These are phyloP conservation scores for Leucophenga maculata DNA, from an alignment of 2,888 invertebrate species.

Conservation along the genomic window DNA sequence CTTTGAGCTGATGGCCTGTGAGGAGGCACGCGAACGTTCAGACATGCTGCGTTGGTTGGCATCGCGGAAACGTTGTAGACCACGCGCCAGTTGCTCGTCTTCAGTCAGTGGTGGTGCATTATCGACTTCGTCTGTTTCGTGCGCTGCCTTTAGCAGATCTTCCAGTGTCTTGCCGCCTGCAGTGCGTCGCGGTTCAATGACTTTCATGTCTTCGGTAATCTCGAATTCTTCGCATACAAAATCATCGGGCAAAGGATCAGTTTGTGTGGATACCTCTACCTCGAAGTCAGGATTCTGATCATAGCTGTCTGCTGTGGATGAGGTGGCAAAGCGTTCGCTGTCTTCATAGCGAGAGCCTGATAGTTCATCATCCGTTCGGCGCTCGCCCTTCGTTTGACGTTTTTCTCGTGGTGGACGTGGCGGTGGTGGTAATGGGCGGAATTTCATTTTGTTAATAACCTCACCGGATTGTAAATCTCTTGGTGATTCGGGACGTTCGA, in stretches of 20 bases:
- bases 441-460: conserved; percentile 86
- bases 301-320: conserved; percentile 64
- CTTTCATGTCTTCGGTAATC: conserved; percentile 70
- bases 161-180: conserved; percentile 63
- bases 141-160: conserved; percentile 68
- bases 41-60: conserved; percentile 76
- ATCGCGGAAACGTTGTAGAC: conserved; percentile 74
- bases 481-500: conserved; percentile 68
- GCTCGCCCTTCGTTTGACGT: conserved; percentile 67
- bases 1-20: conserved; percentile 75
- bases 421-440: conserved; percentile 88
- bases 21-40: conserved; percentile 75
- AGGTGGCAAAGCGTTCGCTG: conserved; percentile 60
- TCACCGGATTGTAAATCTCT: conserved; percentile 83
- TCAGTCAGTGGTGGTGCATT: conserved; percentile 70
- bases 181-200: conserved; percentile 67
- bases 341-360: conserved; percentile 58
- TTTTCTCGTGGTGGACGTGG: conserved; percentile 85
- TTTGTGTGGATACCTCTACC: conserved; percentile 86
- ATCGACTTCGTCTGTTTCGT: conserved; percentile 61
- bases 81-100: conserved; percentile 74
- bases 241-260: conserved; percentile 87
- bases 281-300: conserved; percentile 62
- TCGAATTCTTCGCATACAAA: conserved; percentile 77
- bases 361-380: conserved; percentile 45